phyloP scores from a whole-genome alignment of 2,888 invertebrate species.

The Plagiodera versicolora region DNA sequence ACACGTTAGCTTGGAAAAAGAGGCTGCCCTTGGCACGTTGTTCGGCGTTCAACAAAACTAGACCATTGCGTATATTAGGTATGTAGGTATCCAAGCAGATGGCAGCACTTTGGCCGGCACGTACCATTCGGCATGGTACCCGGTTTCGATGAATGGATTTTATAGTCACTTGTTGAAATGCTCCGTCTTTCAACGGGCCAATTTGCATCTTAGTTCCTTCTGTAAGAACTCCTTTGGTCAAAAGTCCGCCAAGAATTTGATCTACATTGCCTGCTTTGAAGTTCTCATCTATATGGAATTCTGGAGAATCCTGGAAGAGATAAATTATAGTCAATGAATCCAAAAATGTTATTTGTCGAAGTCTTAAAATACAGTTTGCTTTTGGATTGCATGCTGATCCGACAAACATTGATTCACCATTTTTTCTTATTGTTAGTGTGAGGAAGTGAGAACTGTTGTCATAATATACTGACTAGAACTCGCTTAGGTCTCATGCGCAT shows the following conservation, averaged over 20 bases:
- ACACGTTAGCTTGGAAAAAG: slow-evolving; percentile 79
- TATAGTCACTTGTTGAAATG: slow-evolving; percentile 76
- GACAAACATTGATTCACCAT: too few relatives aligned
- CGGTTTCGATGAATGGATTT: slow-evolving; percentile 90
- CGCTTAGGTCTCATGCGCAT: too few relatives aligned
- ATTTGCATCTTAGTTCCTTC: slow-evolving; percentile 81
- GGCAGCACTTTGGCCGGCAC: slow-evolving; percentile 90
- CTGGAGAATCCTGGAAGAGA: slow-evolving; percentile 65
- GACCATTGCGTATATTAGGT: slow-evolving; percentile 74
- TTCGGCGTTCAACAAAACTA: slow-evolving; percentile 72
- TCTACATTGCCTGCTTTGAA: slow-evolving; percentile 83
- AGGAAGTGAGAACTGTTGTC: too few relatives aligned
- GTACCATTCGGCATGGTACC: slow-evolving; percentile 83
- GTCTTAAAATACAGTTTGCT: too few relatives aligned
- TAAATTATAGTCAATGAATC: too few relatives aligned
- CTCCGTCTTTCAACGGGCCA: slow-evolving; percentile 76
- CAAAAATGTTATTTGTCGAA: neutral
- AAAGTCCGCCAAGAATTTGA: slow-evolving; percentile 81
- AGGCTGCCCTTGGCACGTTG: slow-evolving; percentile 61
- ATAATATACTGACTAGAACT: too few relatives aligned
- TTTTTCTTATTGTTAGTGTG: too few relatives aligned
- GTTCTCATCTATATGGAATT: slow-evolving; percentile 94
- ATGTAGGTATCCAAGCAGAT: slow-evolving; percentile 68
- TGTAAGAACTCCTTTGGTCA: slow-evolving; percentile 81
- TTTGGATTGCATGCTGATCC: too few relatives aligned